phyloP scores from a whole-genome alignment of 2,888 invertebrate genomes.

The Aspidiotus rigidus region DNA sequence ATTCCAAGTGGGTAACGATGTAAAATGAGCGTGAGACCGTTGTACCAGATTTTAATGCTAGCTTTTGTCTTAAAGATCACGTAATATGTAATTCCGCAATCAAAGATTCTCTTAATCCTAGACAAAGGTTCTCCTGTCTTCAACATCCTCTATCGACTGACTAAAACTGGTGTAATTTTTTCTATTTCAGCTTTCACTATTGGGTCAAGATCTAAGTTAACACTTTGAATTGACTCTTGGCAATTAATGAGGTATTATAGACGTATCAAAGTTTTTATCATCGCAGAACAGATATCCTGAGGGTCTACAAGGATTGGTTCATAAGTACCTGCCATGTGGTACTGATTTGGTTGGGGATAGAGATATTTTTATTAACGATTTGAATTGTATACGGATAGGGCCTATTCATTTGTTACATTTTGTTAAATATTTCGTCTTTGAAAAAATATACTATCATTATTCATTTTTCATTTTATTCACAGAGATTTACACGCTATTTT shows the following conservation, averaged over 20 bases:
- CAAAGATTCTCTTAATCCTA: no score
- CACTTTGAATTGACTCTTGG: neutral
- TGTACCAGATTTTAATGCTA: conserved; percentile 16
- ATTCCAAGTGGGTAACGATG: neutral
- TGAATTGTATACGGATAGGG: no score
- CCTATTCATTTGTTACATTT: conserved; percentile 3
- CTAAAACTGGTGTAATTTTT: neutral
- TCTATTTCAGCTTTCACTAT: conserved; percentile 38
- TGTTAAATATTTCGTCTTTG: neutral
- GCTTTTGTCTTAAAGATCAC: neutral
- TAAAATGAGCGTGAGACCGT: neutral
- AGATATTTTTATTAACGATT: no score
- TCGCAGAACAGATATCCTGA: no score
- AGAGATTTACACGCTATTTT: conserved; percentile 59
- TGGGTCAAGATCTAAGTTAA: conserved; percentile 39
- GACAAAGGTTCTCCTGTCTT: no score
- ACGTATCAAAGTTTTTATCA: no score
- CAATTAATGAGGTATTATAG: no score
- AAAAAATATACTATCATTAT: neutral
- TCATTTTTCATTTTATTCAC: conserved; percentile 41
- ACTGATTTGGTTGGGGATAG: no score
- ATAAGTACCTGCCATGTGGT: no score
- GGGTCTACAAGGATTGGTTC: no score
- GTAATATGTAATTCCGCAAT: no score
- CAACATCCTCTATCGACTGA: no score